phyloP scores from a whole-genome alignment of 2,797 vertebrate genomes.

The Avahi laniger region DNA sequence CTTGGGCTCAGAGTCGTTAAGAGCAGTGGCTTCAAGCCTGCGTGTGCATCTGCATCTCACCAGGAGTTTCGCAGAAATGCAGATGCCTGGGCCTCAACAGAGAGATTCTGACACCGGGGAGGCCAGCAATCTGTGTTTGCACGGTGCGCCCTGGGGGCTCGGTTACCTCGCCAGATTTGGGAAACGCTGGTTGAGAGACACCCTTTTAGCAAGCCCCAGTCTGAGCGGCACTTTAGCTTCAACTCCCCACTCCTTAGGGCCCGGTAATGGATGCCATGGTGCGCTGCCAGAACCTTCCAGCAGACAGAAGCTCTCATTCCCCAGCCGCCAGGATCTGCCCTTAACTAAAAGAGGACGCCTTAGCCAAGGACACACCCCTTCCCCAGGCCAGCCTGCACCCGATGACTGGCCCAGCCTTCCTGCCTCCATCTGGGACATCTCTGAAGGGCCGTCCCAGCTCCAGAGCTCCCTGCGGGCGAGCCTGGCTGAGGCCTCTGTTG shows the following conservation, averaged over 20 bases:
- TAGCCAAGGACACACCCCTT: neutral
- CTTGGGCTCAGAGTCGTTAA: neutral
- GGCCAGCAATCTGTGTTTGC: neutral
- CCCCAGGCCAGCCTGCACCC: neutral
- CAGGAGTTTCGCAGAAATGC: neutral
- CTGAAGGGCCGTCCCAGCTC: neutral
- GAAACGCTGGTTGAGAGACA: neutral
- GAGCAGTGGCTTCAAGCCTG: neutral
- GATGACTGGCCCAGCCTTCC: neutral
- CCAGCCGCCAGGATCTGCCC: neutral
- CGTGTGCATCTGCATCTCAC: neutral
- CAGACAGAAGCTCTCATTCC: neutral
- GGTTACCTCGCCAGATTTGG: neutral
- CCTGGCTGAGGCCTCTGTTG: neutral
- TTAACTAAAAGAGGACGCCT: neutral
- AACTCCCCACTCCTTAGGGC: neutral
- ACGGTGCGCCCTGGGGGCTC: neutral
- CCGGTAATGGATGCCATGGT: neutral
- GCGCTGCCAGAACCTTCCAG: neutral
- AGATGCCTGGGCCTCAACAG: neutral
- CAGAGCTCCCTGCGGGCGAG: neutral
- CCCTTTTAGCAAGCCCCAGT: neutral
- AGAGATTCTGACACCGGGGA: neutral
- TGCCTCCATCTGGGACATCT: neutral
- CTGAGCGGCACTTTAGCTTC: neutral